These are phyloP conservation scores for Sebastes taczanowskii DNA, from an alignment of 2,797 vertebrate species.

Conservation along the genomic window DNA sequence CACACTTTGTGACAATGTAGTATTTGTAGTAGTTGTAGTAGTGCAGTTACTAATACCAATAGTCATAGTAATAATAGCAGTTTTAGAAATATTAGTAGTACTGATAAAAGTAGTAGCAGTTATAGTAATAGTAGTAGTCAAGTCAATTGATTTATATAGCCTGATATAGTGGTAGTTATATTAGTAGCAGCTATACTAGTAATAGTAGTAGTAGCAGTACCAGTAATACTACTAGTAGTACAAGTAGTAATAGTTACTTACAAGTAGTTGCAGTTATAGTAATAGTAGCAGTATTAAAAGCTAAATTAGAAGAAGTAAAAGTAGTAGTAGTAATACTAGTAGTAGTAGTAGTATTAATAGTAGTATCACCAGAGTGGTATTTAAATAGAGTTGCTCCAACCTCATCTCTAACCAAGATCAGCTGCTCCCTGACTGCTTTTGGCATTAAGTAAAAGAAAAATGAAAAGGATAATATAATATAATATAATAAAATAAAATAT, in stretches of 20 bases:
- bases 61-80: no score
- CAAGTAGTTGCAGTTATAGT: background rate
- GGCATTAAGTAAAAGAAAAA: background rate
- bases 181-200: no score
- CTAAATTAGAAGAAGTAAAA: background rate
- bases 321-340: background rate
- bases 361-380: slow-evolving; percentile 1
- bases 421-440: background rate
- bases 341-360: background rate
- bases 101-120: no score
- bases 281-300: background rate
- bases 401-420: background rate
- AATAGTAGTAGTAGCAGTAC: no score
- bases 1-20: no score
- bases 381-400: background rate
- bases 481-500: no score
- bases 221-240: background rate
- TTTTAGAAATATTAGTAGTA: no score
- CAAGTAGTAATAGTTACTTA: background rate
- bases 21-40: no score
- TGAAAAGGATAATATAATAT: background rate
- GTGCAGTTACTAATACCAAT: no score
- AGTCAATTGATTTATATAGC: no score
- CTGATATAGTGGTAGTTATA: no score
- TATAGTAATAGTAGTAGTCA: no score